These are phyloP conservation scores for Noctua fimbriata DNA, from an alignment of 2,888 invertebrate species.

Conservation along the genomic window DNA sequence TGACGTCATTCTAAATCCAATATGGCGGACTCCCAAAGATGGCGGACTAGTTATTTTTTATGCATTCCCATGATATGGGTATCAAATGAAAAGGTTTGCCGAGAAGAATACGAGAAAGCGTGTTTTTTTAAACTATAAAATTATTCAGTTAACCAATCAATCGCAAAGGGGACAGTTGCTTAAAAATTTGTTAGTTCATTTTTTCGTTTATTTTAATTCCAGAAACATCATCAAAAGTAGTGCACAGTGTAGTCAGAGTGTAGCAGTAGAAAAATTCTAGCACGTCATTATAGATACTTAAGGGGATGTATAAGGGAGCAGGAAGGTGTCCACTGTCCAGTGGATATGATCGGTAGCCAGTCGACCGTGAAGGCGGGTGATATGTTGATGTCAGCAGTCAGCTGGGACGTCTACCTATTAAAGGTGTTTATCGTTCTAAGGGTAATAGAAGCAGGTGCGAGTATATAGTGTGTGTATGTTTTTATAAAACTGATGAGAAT, in stretches of 20 bases:
- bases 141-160: background rate
- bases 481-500: background rate
- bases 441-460: constrained; percentile 15
- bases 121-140: no score
- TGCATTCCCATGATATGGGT: no score
- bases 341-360: constrained; percentile 19
- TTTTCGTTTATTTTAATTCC: background rate
- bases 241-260: background rate
- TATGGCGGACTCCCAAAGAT: no score
- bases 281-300: no score
- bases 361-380: constrained; percentile 11
- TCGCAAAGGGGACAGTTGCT: no score
- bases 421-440: background rate
- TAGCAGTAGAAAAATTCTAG: background rate
- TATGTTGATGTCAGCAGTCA: constrained; percentile 15
- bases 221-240: background rate
- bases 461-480: background rate
- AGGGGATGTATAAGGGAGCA: background rate
- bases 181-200: background rate
- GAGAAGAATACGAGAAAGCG: no score
- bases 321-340: background rate
- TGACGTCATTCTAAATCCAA: no score
- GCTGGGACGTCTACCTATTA: background rate
- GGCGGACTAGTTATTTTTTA: no score
- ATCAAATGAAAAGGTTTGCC: no score